phyloP scores from a whole-genome alignment of 2,113 vertebrate species.

The Chionis minor region DNA sequence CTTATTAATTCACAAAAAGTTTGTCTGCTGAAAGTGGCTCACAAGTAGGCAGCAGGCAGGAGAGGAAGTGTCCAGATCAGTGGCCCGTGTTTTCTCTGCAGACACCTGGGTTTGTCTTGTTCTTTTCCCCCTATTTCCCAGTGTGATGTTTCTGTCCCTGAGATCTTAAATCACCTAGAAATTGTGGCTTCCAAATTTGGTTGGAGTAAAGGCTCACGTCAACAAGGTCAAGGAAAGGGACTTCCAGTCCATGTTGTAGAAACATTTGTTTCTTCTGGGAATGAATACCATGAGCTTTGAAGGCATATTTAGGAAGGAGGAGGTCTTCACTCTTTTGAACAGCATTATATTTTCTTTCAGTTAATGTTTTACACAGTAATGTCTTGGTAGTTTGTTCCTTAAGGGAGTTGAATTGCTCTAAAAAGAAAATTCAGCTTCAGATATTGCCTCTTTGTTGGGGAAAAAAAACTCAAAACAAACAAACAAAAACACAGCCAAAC shows the following conservation, averaged over 20 bases:
- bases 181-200: not conserved
- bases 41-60: not conserved
- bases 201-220: not conserved
- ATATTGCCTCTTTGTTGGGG: not conserved
- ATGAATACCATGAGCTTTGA: conserved; percentile 19
- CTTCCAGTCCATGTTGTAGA: conserved; percentile 5
- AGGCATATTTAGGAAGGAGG: not conserved
- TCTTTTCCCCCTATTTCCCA: not conserved
- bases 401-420: not conserved
- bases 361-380: not conserved
- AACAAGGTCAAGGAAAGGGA: conserved; percentile 4
- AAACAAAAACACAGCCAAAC: too few relatives aligned
- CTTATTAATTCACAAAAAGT: not conserved
- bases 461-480: not conserved
- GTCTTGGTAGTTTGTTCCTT: not conserved
- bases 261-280: conserved; percentile 41
- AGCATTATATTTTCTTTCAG: not conserved
- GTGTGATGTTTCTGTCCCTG: not conserved
- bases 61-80: not conserved
- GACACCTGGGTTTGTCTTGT: not conserved
- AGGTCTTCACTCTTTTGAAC: not conserved
- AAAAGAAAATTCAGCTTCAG: not conserved
- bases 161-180: not conserved
- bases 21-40: not conserved
- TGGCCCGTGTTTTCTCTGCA: not conserved